Conservation (phyloP, 2,888 invertebrate genomes). For the Diaperis boleti region DNA sequence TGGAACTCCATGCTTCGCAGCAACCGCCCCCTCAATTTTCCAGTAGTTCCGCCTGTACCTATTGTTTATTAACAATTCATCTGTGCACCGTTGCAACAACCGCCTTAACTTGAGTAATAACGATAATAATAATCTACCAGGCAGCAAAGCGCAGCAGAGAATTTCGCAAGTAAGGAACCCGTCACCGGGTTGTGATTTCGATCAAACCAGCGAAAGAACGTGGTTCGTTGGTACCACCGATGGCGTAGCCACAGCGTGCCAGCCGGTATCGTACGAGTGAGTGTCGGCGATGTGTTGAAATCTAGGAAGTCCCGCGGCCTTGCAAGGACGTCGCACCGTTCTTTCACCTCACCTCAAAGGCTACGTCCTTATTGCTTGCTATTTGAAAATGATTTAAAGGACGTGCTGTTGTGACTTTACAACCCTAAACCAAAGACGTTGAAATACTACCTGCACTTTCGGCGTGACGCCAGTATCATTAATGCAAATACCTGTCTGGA, state of each 20-base stretch:
- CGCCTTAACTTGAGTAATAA: constrained; percentile 39
- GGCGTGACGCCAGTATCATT: too few relatives aligned
- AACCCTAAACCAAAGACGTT: too few relatives aligned
- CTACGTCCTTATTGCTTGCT: constrained; percentile 35
- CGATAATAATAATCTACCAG: constrained; percentile 38
- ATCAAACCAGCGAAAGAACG: constrained; percentile 20
- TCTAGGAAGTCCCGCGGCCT: constrained; percentile 64
- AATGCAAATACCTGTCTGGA: too few relatives aligned
- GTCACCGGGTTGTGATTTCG: constrained; percentile 39
- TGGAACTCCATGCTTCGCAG: too few relatives aligned
- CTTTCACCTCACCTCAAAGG: constrained; percentile 59
- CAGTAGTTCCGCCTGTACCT: background rate
- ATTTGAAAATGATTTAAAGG: constrained; percentile 17
- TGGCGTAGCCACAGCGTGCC: constrained; percentile 24
- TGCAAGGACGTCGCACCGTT: constrained; percentile 63
- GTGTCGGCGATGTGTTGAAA: constrained; percentile 57
- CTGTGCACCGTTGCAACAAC: constrained; percentile 37
- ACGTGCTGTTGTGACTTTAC: too few relatives aligned
- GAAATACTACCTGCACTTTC: too few relatives aligned
- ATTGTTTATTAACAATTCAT: constrained; percentile 37
- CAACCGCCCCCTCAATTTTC: background rate
- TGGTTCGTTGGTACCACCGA: constrained; percentile 33
- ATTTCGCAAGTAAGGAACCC: constrained; percentile 41
- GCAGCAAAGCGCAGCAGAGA: constrained; percentile 36
- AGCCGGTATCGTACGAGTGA: constrained; percentile 39